Conservation (phyloP, 2,797 vertebrate genomes). For the Melanotaenia boesemani region DNA sequence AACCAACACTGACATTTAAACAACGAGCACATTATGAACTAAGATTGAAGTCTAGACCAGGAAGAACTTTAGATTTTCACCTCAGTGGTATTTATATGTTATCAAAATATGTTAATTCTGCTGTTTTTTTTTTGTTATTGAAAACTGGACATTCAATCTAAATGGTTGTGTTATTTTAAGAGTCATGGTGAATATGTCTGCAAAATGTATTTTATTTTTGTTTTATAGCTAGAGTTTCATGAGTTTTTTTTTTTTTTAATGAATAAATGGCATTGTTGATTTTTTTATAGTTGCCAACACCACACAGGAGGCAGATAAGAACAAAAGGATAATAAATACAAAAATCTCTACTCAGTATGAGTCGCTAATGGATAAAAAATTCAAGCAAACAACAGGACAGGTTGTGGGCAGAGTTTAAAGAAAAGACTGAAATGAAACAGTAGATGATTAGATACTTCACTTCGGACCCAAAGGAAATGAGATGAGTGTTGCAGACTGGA, state of each 20-base stretch:
- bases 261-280: not conserved
- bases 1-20: slow-evolving; percentile 22
- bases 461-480: too few species aligned
- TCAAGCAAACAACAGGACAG: not conserved
- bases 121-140: slow-evolving; percentile 23
- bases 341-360: not conserved
- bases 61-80: slow-evolving; percentile 6
- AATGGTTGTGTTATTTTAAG: slow-evolving; percentile 13
- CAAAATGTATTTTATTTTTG: not conserved
- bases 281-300: not conserved
- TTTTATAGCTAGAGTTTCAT: too few species aligned
- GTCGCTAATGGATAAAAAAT: not conserved
- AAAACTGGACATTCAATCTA: slow-evolving; percentile 18
- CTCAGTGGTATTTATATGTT: slow-evolving; percentile 47
- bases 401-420: not conserved
- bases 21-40: slow-evolving; percentile 10
- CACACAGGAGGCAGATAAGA: not conserved
- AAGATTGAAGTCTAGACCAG: slow-evolving; percentile 15
- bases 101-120: slow-evolving; percentile 14
- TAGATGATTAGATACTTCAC: not conserved
- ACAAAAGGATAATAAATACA: not conserved
- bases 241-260: too few species aligned
- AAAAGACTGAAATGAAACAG: not conserved
- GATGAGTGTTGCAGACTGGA: too few species aligned
- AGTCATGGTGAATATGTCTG: slow-evolving; percentile 26